phyloP scores from a whole-genome alignment of 1,140 invertebrate genomes.

The Halictus rubicundus region DNA sequence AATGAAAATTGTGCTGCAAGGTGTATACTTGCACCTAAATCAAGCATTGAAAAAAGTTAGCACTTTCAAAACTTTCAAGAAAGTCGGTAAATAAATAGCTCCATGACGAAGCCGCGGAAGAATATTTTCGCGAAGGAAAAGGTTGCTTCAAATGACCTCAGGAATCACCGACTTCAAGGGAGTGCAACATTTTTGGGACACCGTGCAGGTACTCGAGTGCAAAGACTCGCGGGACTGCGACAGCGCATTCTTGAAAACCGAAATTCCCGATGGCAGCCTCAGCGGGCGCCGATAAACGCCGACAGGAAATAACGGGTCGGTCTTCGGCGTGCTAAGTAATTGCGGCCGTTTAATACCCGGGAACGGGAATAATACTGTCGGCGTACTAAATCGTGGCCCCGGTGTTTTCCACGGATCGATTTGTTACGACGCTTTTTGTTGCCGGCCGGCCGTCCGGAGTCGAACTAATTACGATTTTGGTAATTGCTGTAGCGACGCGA shows the following conservation, averaged over 20 bases:
- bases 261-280: not conserved
- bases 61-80: too few relatives aligned
- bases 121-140: too few relatives aligned
- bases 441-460: not conserved
- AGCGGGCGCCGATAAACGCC: not conserved
- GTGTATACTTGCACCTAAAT: too few relatives aligned
- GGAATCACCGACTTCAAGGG: too few relatives aligned
- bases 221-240: not conserved
- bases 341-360: conserved; percentile 10
- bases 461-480: conserved; percentile 37
- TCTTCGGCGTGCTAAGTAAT: conserved; percentile 17
- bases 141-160: too few relatives aligned
- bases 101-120: too few relatives aligned
- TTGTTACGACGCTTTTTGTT: not conserved
- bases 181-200: too few relatives aligned
- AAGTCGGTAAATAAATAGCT: too few relatives aligned
- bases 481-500: conserved; percentile 38
- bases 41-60: too few relatives aligned
- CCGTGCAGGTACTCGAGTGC: too few relatives aligned
- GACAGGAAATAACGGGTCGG: not conserved
- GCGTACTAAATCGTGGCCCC: not conserved
- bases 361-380: conserved; percentile 4
- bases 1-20: too few relatives aligned
- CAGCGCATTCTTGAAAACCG: not conserved
- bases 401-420: conserved; percentile 7